These are phyloP conservation scores for Tetropium fuscum DNA, from an alignment of 2,888 invertebrate species.

Conservation along the genomic window DNA sequence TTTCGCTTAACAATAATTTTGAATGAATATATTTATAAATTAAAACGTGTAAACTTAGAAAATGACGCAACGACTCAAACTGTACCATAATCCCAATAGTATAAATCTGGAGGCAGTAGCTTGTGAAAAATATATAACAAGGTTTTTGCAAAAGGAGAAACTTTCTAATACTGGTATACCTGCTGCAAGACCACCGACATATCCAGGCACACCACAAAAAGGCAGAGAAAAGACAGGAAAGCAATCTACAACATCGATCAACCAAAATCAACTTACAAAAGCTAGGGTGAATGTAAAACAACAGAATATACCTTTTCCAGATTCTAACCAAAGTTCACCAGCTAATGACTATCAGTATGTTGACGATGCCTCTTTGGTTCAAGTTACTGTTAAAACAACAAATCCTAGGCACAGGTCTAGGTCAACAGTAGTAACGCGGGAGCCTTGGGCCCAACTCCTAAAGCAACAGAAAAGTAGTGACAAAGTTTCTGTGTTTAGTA, in stretches of 20 bases:
- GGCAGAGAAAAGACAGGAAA: constrained; percentile 33
- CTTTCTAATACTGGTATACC: constrained; percentile 2
- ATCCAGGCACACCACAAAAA: constrained; percentile 11
- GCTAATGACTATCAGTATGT: constrained; percentile 32
- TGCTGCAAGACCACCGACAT: constrained; percentile 3
- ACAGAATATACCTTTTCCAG: constrained; percentile 24
- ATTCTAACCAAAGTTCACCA: background rate
- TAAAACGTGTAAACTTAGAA: constrained; percentile 28
- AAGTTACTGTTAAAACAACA: constrained; percentile 52
- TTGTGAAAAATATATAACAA: constrained; percentile 45
- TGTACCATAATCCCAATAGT: constrained; percentile 31
- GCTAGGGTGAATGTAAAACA: constrained; percentile 37
- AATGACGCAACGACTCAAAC: constrained; percentile 40
- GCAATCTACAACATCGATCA: constrained; percentile 25
- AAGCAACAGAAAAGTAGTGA: constrained; percentile 51
- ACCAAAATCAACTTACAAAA: constrained; percentile 38
- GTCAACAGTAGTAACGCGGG: constrained; percentile 40
- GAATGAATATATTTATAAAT: constrained; percentile 34
- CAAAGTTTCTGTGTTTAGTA: constrained; percentile 56
- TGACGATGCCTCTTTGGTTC: constrained; percentile 49
- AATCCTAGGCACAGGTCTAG: constrained; percentile 49
- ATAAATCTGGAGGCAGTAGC: constrained; percentile 32
- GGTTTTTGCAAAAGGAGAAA: constrained; percentile 42
- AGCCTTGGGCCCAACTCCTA: constrained; percentile 57
- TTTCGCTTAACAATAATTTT: constrained; percentile 24